Conservation (phyloP, 2,113 vertebrate genomes). For the Xiphophorus couchianus region DNA sequence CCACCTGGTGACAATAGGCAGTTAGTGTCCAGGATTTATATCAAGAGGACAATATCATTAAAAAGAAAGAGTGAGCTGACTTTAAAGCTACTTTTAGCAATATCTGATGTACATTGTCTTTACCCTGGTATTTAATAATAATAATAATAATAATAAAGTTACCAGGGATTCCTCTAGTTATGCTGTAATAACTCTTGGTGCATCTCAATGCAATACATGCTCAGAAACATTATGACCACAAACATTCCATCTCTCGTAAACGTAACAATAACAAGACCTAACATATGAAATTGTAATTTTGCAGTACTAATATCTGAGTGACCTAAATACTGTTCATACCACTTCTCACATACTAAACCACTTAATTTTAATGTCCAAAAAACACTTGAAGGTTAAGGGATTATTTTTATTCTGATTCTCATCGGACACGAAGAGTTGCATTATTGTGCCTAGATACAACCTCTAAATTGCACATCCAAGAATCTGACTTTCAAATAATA, state of each 20-base stretch:
- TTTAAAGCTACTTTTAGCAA: not conserved
- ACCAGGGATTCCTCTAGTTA: too few relatives aligned
- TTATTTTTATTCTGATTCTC: not conserved
- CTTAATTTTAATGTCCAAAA: not conserved
- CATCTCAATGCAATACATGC: too few relatives aligned
- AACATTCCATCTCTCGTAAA: not conserved
- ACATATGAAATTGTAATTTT: not conserved
- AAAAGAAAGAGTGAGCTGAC: not conserved
- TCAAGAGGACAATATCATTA: slow-evolving; percentile 1
- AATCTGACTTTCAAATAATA: too few relatives aligned
- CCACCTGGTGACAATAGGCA: not conserved
- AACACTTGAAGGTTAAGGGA: not conserved
- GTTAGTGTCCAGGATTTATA: not conserved
- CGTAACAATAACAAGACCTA: not conserved
- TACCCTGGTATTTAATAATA: too few relatives aligned
- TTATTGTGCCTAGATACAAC: too few relatives aligned
- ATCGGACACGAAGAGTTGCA: not conserved
- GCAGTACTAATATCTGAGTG: not conserved
- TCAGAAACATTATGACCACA: too few relatives aligned
- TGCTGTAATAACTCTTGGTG: too few relatives aligned
- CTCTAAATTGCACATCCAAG: too few relatives aligned
- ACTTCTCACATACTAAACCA: not conserved
- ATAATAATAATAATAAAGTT: too few relatives aligned
- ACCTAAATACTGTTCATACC: not conserved
- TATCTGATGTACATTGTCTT: not conserved